Base-by-base conservation (phyloP, 2,797 vertebrate species). In the Remorina albescens region DNA sequence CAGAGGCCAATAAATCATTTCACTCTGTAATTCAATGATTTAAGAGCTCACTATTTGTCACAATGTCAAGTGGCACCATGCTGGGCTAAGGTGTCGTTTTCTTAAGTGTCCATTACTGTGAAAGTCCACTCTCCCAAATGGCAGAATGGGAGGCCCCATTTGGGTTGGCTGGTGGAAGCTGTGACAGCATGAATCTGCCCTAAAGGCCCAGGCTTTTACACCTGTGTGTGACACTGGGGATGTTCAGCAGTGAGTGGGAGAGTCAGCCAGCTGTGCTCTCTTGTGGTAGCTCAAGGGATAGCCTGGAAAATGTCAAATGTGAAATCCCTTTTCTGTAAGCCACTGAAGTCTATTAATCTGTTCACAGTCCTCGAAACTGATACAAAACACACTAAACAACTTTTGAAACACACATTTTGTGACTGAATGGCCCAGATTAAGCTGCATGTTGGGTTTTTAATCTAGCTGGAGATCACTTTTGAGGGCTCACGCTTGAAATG, bases 101-200 rank as follows among this genome's bases (percentile, higher is more conserved):
- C 92, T 91, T 91, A 90, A 84, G 90, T 90, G 91, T 93, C 89
- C 81, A 91, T 93, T 93, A 92, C 90, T 81, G 88, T 90, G 86
- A 93, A 92, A 93, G 86, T 90, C 84, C 82, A 83, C 84, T 88
- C 87, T 93, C 90, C 93, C 94, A 95, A 95, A 95, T 95, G 94
- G 93, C 79, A 82, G 86, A 89, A 88, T 72, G 81, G 73, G 87
- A 84, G 90, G 91, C 86, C 89, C 92, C 93, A 91, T 94, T 94
- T 94, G 93, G 87, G 90, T 73, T 63, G 78, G 73, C 70, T 61
- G 76, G 66, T 77, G 69, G 71, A 79, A 71, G 75, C 82, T 67
- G 85, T 81, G 90, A 86, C 81, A 84, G 78, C 67, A 84, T 77
- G 81, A 81, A 88, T 91, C 72, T 80, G 87, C 62, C 81, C 77